Evolutionary conservation across 2,113 vertebrate genomes (phyloP).

Genomic region (Syrrhaptes paradoxus): DNA sequence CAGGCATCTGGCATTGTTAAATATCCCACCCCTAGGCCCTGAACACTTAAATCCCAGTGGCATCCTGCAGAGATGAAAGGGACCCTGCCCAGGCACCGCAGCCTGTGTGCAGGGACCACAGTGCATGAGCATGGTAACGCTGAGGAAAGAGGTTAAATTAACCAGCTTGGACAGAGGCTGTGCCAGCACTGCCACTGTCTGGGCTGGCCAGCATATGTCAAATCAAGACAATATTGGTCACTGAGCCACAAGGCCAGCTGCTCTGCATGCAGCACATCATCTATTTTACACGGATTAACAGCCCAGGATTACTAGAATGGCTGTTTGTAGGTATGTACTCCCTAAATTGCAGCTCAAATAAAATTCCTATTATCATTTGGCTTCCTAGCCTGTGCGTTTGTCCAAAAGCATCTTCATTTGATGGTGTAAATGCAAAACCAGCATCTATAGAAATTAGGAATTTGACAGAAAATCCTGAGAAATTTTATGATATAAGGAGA

Average conservation of each 20-base stretch:
- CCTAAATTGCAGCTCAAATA: not conserved
- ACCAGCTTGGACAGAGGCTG: not conserved
- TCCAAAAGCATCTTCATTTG: not conserved
- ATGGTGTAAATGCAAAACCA: not conserved
- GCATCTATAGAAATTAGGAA: not conserved
- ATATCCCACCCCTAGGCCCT: not conserved
- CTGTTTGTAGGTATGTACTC: not conserved
- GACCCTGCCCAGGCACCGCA: not conserved
- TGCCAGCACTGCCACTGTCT: not conserved
- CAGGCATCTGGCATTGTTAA: not conserved
- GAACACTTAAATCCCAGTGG: not conserved
- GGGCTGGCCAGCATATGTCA: not conserved
- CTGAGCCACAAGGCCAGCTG: slow-evolving; percentile 4
- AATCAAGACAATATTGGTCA: not conserved
- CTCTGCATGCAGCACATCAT: not conserved
- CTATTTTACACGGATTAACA: not conserved
- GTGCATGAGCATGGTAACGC: fast-evolving
- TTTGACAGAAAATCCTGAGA: not conserved
- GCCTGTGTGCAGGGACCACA: not conserved
- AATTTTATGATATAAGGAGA: not conserved
- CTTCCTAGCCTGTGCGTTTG: not conserved
- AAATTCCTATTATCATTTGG: not conserved
- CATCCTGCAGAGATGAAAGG: not conserved
- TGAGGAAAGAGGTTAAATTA: not conserved
- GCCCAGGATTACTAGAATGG: not conserved